phyloP scores from a whole-genome alignment of 2,888 invertebrate species.

The Herminia tarsipennalis region DNA sequence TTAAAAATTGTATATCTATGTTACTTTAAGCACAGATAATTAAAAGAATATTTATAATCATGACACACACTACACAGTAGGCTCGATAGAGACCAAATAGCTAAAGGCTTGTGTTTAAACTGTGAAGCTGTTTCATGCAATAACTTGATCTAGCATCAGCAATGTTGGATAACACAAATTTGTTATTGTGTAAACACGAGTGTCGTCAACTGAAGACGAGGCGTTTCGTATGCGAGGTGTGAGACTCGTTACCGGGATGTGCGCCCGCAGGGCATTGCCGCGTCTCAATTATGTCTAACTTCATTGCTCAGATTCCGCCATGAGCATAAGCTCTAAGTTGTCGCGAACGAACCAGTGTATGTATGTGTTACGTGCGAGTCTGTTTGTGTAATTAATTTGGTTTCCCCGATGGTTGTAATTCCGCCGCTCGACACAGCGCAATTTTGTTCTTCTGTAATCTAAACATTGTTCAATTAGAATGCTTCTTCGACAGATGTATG shows the following conservation, averaged over 20 bases:
- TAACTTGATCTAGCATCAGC: slow-evolving; percentile 22
- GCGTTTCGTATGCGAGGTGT: slow-evolving; percentile 68
- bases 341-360: slow-evolving; percentile 44
- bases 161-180: slow-evolving; percentile 41
- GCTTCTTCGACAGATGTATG: slow-evolving; percentile 29
- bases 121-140: slow-evolving; percentile 10
- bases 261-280: slow-evolving; percentile 68
- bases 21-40: too few relatives aligned
- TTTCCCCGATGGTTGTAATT: slow-evolving; percentile 52
- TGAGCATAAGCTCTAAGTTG: slow-evolving; percentile 61
- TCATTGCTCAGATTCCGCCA: slow-evolving; percentile 69
- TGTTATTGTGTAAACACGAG: slow-evolving; percentile 56
- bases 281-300: slow-evolving; percentile 78
- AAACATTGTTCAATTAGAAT: slow-evolving; percentile 44
- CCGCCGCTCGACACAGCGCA: slow-evolving; percentile 46
- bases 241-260: slow-evolving; percentile 65
- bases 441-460: slow-evolving; percentile 51
- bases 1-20: too few relatives aligned
- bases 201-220: slow-evolving; percentile 28
- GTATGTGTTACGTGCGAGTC: slow-evolving; percentile 39
- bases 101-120: slow-evolving; percentile 15
- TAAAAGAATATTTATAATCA: slow-evolving; percentile 25
- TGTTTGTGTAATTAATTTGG: slow-evolving; percentile 66
- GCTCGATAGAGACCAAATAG: background rate
- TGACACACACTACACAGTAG: slow-evolving; percentile 8